Conservation (phyloP, 2,888 invertebrate genomes). For the Idaea dimidiata region DNA sequence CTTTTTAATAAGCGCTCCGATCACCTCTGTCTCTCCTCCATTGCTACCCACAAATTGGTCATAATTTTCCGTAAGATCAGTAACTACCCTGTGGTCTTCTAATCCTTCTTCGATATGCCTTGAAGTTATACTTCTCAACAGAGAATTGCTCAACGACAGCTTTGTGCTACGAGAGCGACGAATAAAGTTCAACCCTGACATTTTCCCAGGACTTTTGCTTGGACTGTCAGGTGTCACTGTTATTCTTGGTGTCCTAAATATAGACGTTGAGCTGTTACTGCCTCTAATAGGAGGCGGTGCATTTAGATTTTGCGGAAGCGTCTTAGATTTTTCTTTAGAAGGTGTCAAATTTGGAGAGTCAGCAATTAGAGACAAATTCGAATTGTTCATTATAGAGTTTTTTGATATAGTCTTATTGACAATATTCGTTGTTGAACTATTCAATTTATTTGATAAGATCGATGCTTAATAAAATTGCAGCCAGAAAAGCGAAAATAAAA, state of each 20-base stretch:
- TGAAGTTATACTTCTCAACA: conserved; percentile 80
- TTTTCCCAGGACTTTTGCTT: conserved; percentile 78
- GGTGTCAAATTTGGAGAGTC: conserved; percentile 72
- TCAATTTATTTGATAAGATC: conserved; percentile 64
- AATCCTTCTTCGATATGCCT: conserved; percentile 72
- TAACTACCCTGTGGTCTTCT: conserved; percentile 62
- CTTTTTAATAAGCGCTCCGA: conserved; percentile 71
- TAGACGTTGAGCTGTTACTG: conserved; percentile 70
- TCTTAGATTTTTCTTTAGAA: conserved; percentile 81
- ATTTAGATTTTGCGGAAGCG: conserved; percentile 81
- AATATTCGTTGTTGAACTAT: conserved; percentile 61
- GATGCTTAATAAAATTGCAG: too few relatives aligned
- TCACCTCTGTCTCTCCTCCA: conserved; percentile 67
- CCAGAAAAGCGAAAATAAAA: too few relatives aligned
- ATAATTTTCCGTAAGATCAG: conserved; percentile 65
- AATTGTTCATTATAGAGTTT: conserved; percentile 59
- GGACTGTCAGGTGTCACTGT: conserved; percentile 74
- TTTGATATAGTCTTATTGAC: conserved; percentile 54
- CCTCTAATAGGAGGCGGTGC: conserved; percentile 70
- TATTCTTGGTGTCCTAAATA: conserved; percentile 69
- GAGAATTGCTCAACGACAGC: conserved; percentile 84
- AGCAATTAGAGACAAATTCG: conserved; percentile 70
- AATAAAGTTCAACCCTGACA: conserved; percentile 82
- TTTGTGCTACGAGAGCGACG: conserved; percentile 87
- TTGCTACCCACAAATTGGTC: conserved; percentile 64